Conservation (phyloP, 2,797 vertebrate species). For the Cryptoblepharus egeriae region DNA sequence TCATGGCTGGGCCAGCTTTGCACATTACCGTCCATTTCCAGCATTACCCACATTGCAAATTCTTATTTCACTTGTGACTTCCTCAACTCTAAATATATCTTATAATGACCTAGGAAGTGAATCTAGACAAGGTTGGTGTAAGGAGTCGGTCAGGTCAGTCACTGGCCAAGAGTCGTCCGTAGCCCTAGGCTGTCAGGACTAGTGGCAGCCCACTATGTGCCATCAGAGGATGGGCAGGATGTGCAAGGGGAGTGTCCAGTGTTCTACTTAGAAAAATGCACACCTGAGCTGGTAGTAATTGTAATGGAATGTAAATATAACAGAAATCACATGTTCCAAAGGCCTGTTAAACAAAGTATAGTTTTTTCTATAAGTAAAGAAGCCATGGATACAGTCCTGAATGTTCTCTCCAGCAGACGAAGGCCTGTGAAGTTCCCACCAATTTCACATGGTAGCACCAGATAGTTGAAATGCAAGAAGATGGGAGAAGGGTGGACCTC, state of each 20-base stretch:
- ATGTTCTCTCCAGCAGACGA: background rate
- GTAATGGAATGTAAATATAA: background rate
- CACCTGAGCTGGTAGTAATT: background rate
- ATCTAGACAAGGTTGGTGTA: no score
- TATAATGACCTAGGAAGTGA: background rate
- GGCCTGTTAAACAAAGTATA: background rate
- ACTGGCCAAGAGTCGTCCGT: no score
- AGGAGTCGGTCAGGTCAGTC: no score
- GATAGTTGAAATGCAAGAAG: constrained; percentile 33
- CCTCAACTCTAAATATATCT: background rate
- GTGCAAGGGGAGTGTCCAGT: no score
- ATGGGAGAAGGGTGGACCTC: constrained; percentile 24
- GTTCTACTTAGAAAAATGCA: background rate
- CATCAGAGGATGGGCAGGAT: no score
- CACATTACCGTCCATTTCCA: background rate
- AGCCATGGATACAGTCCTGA: background rate
- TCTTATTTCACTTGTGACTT: background rate
- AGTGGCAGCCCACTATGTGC: no score
- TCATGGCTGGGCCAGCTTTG: background rate
- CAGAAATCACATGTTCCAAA: background rate
- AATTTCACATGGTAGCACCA: constrained; percentile 7
- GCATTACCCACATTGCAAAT: background rate
- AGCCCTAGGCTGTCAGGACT: no score
- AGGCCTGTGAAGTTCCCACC: background rate
- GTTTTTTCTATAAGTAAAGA: background rate